These are phyloP conservation scores for Leuciscus waleckii DNA, from an alignment of 2,797 vertebrate species.

Conservation along the genomic window DNA sequence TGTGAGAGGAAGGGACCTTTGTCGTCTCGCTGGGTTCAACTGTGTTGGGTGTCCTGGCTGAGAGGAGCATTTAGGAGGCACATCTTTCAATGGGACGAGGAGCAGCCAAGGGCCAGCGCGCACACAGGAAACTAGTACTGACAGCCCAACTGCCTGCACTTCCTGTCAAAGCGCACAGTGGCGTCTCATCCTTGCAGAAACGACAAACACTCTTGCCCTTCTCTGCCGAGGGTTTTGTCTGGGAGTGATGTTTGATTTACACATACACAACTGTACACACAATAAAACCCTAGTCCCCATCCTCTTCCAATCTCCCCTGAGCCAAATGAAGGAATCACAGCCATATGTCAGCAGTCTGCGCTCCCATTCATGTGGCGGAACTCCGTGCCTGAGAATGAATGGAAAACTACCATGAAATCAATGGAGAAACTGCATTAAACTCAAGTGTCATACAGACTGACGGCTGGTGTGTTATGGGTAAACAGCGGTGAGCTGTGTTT, in stretches of 20 bases:
- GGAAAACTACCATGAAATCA: slow-evolving; percentile 55
- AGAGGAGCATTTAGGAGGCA: neutral
- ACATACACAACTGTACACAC: slow-evolving; percentile 31
- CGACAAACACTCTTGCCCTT: slow-evolving; percentile 6
- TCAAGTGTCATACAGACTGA: slow-evolving; percentile 17
- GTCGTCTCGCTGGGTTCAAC: slow-evolving; percentile 10
- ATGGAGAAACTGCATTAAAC: slow-evolving; percentile 25
- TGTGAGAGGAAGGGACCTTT: slow-evolving; percentile 23
- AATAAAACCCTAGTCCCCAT: slow-evolving; percentile 32
- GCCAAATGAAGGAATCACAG: slow-evolving; percentile 47
- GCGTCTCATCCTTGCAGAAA: slow-evolving; percentile 29
- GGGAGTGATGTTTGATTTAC: slow-evolving; percentile 35
- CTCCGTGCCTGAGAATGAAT: slow-evolving; percentile 24
- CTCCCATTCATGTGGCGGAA: slow-evolving; percentile 18
- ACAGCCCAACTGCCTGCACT: slow-evolving; percentile 36
- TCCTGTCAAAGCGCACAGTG: slow-evolving; percentile 37
- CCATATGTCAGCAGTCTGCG: slow-evolving; percentile 45
- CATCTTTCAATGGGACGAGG: slow-evolving; percentile 14
- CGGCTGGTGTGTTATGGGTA: neutral
- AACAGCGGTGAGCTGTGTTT: slow-evolving; percentile 1
- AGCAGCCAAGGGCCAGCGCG: slow-evolving; percentile 30
- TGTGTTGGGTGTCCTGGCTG: slow-evolving; percentile 27
- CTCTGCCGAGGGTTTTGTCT: slow-evolving; percentile 26
- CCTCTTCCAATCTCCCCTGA: slow-evolving; percentile 19
- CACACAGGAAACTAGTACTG: slow-evolving; percentile 45